Evolutionary conservation across 2,888 invertebrate genomes (phyloP), one percentile per base, ranked within the genome.

Genomic region (Thymelicus lineola): DNA sequence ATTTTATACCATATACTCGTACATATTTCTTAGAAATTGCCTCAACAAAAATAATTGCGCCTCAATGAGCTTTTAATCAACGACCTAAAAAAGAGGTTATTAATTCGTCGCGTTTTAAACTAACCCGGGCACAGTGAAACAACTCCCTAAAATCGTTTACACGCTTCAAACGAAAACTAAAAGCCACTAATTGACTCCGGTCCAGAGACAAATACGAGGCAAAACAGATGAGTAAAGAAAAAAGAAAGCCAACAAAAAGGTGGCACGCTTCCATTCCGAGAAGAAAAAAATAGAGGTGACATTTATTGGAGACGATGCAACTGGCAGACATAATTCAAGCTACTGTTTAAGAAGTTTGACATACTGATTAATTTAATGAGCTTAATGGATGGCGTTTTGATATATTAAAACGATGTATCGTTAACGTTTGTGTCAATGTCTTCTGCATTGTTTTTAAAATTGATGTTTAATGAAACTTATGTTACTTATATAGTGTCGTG

Each of bases 121-220:
- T 9, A 42, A 12, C 6, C 28, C 62, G 9, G 6, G n/a, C 66
- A 70, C 71, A 63, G 70, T 58, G 74, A 74, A 73, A 74, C 68
- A 72, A 67, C 71, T 72, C 71, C 79, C 79, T 80, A 35, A 77
- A 82, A 79, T 42, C 79, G 78, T 79, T 82, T 80, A 82, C 78
- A 79, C 75, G 76, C 73, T 73, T 73, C 73, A 74, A 77, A 79
- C 69, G 75, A 79, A 46, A 77, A 80, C 76, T 79, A 76, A 80
- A 81, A 77, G 79, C 73, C 77, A 75, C 80, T 83, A 82, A 84
- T 82, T 83, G 82, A 81, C 79, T 78, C 74, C 76, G 75, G 76
- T 73, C 73, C 75, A 75, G 79, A 79, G 82, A 82, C 83, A 79
- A 79, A 77, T 77, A 77, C 75, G 76, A 80, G 77, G 79, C 76